These are phyloP conservation scores for Corbicula japonica DNA, from an alignment of 2,888 invertebrate genomes.

Conservation along the genomic window DNA sequence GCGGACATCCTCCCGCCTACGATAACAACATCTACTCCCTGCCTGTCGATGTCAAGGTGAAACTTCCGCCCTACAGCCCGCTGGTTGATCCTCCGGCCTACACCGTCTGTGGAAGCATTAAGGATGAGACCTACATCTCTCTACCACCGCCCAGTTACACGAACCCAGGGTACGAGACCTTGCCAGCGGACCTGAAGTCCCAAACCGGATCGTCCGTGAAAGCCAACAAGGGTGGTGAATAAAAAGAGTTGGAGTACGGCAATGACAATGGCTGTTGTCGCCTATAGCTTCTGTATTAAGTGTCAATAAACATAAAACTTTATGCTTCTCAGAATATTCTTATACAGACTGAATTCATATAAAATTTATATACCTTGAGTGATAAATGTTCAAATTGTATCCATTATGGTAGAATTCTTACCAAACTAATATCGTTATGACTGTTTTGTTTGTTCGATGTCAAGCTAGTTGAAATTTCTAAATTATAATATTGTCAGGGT, in stretches of 20 bases:
- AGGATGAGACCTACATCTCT: constrained; percentile 8
- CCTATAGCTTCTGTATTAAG: no score
- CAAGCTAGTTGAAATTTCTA: no score
- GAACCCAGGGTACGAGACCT: constrained; percentile 40
- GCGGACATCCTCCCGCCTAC: background rate
- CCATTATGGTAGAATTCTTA: no score
- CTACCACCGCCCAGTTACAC: constrained; percentile 24
- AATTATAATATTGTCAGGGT: no score
- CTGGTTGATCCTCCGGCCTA: constrained; percentile 34
- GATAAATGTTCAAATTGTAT: no score
- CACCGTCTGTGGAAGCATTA: constrained; percentile 1
- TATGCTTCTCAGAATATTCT: no score
- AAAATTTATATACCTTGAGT: no score
- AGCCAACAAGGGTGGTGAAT: background rate
- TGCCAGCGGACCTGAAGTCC: background rate
- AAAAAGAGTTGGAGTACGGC: background rate
- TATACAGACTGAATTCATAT: no score
- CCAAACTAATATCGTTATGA: no score
- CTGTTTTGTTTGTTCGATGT: no score
- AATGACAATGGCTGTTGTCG: background rate
- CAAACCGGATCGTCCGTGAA: background rate
- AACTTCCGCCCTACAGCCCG: constrained; percentile 22
- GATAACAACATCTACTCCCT: constrained; percentile 44
- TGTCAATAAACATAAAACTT: no score
- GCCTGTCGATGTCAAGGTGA: constrained; percentile 14